Conservation (phyloP, 1,140 invertebrate genomes). For the Lethocerus indicus region DNA sequence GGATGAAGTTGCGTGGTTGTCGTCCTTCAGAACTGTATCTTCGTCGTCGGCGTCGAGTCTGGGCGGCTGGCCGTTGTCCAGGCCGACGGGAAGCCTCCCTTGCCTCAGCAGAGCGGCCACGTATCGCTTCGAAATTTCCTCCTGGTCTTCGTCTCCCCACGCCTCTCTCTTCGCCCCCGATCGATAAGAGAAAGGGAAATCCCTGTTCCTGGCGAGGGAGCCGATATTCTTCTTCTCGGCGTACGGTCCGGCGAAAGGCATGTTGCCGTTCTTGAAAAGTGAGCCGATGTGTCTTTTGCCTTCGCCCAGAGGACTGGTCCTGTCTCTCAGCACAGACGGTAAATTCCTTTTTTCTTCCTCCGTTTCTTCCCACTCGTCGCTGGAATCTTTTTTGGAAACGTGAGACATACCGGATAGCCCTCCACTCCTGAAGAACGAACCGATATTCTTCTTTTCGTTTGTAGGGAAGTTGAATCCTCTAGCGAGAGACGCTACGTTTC, state of each 20-base stretch:
- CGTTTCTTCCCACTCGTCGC: slow-evolving; percentile 9
- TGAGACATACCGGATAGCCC: slow-evolving; percentile 10
- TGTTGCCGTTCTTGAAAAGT: slow-evolving; percentile 12
- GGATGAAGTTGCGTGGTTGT: slow-evolving; percentile 1
- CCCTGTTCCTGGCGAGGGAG: slow-evolving; percentile 11
- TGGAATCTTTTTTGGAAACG: slow-evolving; percentile 8
- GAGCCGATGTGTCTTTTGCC: slow-evolving; percentile 16
- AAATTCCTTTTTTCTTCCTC: slow-evolving; percentile 17
- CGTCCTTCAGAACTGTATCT: slow-evolving; percentile 6
- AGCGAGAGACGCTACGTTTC: slow-evolving; percentile 16
- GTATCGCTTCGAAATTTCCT: slow-evolving; percentile 13
- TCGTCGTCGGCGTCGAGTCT: slow-evolving; percentile 4
- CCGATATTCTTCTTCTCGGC: slow-evolving; percentile 13
- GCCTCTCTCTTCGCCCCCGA: slow-evolving; percentile 11
- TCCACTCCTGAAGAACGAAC: slow-evolving; percentile 15
- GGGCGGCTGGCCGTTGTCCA: too few species aligned
- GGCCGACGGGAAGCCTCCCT: slow-evolving; percentile 14
- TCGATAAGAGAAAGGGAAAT: slow-evolving; percentile 8
- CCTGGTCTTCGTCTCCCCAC: slow-evolving; percentile 5
- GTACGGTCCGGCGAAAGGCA: slow-evolving; percentile 9
- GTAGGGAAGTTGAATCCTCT: slow-evolving; percentile 8
- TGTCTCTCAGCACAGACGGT: slow-evolving; percentile 16
- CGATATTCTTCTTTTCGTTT: slow-evolving; percentile 16
- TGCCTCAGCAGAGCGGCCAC: slow-evolving; percentile 17
- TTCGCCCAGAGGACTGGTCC: slow-evolving; percentile 13